These are phyloP conservation scores for Dipus sagitta DNA, from an alignment of 2,797 vertebrate species.

Conservation along the genomic window DNA sequence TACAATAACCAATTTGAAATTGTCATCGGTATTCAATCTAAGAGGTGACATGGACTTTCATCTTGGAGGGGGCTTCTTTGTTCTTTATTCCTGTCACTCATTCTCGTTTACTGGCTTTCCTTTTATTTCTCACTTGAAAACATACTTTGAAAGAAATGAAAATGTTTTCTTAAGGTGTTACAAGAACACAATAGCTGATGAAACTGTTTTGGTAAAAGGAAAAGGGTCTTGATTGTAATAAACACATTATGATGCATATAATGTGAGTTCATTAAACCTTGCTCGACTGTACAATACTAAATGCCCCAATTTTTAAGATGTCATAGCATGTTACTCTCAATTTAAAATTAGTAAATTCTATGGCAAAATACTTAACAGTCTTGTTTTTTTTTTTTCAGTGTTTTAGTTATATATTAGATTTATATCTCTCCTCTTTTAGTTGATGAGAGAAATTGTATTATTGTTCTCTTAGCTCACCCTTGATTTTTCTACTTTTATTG, in stretches of 20 bases:
- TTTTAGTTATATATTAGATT: neutral
- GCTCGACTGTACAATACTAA: neutral
- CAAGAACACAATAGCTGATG: neutral
- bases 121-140: neutral
- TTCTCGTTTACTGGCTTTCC: neutral
- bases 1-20: conserved; percentile 1
- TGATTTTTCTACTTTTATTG: too few species aligned
- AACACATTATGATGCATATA: conserved; percentile 23
- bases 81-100: neutral
- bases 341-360: neutral
- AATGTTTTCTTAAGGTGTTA: neutral
- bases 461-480: neutral
- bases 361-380: neutral
- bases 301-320: neutral
- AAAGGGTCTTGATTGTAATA: neutral
- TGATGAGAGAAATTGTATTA: neutral
- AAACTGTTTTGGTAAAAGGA: neutral
- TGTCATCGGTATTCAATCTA: neutral
- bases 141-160: neutral
- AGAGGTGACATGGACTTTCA: neutral
- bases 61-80: neutral
- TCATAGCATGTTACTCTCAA: neutral
- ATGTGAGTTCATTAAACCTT: neutral
- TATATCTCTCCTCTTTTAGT: neutral
- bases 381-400: neutral